Evolutionary conservation across 92 coral and sea anemone species (phyloP).

Genomic region (Palythoa grandiflora): DNA sequence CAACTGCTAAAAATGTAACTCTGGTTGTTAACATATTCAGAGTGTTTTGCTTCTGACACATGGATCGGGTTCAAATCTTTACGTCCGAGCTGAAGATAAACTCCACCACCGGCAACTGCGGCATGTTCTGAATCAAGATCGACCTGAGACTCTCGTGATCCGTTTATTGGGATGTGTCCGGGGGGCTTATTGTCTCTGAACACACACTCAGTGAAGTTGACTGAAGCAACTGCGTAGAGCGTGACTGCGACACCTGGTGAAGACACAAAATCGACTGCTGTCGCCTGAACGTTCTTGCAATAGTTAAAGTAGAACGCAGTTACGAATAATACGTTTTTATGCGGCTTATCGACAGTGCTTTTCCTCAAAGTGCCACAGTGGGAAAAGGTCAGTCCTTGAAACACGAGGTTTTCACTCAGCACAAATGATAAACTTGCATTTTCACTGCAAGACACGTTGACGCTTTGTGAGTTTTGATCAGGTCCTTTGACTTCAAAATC

Average conservation of each 20-base stretch:
- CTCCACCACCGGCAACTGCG: slow-evolving; percentile 74
- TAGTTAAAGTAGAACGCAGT: slow-evolving; percentile 82
- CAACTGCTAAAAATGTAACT: slow-evolving; percentile 57
- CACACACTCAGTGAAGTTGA: slow-evolving; percentile 52
- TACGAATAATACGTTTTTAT: slow-evolving; percentile 59
- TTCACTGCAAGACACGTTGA: slow-evolving; percentile 56
- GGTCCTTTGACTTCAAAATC: slow-evolving; percentile 74
- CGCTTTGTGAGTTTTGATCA: slow-evolving; percentile 45
- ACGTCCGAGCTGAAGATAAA: slow-evolving; percentile 65
- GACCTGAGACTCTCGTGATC: neutral
- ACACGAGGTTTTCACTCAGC: slow-evolving; percentile 67
- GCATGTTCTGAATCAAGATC: slow-evolving; percentile 50
- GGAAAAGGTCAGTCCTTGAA: slow-evolving; percentile 66
- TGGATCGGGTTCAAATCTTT: slow-evolving; percentile 61
- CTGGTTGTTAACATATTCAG: slow-evolving; percentile 74
- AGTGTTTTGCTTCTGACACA: slow-evolving; percentile 63
- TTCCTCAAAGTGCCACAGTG: slow-evolving; percentile 85
- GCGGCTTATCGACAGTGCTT: slow-evolving; percentile 59
- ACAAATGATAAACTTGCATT: slow-evolving; percentile 81
- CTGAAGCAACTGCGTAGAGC: slow-evolving; percentile 68
- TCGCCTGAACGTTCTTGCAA: slow-evolving; percentile 71
- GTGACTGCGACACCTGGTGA: slow-evolving; percentile 78
- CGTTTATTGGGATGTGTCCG: neutral
- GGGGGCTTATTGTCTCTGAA: slow-evolving; percentile 63
- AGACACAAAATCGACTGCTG: slow-evolving; percentile 49